Base-by-base conservation (phyloP, 2,888 invertebrate species). In the Lasioglossum morio region DNA sequence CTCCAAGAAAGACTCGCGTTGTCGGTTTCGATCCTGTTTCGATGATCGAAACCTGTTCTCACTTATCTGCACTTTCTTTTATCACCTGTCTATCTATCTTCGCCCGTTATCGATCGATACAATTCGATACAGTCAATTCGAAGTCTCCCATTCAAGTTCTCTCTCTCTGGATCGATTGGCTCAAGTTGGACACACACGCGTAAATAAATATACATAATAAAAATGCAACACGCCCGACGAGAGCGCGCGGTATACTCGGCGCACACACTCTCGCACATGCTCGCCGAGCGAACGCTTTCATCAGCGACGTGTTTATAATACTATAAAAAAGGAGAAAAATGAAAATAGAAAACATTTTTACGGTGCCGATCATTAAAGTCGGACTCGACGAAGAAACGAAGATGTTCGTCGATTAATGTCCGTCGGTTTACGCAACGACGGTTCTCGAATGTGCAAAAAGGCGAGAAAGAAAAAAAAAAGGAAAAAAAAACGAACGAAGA, bases 291-390 rank as follows among this genome's bases (percentile, higher is more conserved):
- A 72, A 48, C 66, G 84, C 78, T 83, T 90, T 90, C 86, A 79
- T 86, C 90, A 82, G 82, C 76, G 84, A 88, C 89, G 89, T 82
- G 89, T 93, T 93, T 93, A 93, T 91, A 88, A 88, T 77, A 81
- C 84, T 89, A n/a, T n/a, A n/a, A n/a, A n/a, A 86, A 86, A 93
- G 93, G 93, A 93, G 91, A 92, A 92, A 92, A 94, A 93, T 92
- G 93, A 92, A 94, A 94, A 93, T 92, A 92, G 88, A 87, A 93
- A 94, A 94, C 93, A 93, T 90, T 92, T 94, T 94, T 94, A 94
- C 92, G 91, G 92, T 63, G 92, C 90, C 90, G 92, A 94, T 94
- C 94, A 94, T 94, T 94, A 94, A 94, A 94, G 92, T 88, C 91
- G 89, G 89, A 84, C 89, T 90, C 75, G 78, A 79, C 88, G 77